phyloP scores from a whole-genome alignment of 2,888 invertebrate genomes.

The Mystacides longicornis region DNA sequence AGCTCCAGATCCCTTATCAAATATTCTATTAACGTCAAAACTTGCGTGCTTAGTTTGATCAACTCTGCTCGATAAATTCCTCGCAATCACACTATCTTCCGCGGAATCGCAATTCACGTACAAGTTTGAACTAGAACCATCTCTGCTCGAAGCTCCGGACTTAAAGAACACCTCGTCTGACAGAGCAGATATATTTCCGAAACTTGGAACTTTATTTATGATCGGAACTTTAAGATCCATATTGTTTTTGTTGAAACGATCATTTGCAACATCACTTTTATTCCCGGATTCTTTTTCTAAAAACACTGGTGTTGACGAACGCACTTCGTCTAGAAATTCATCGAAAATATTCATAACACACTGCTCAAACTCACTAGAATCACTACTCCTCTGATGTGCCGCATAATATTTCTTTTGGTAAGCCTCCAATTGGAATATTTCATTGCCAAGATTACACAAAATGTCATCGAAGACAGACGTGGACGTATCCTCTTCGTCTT shows the following conservation, averaged over 20 bases:
- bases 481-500: background rate
- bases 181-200: conserved; percentile 19
- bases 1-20: conserved; percentile 32
- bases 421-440: conserved; percentile 44
- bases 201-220: conserved; percentile 20
- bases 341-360: conserved; percentile 47
- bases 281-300: conserved; percentile 4
- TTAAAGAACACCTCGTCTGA: conserved; percentile 24
- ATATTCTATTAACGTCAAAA: conserved; percentile 29
- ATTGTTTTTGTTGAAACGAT: conserved; percentile 3
- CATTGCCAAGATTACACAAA: conserved; percentile 43
- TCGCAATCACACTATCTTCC: conserved; percentile 7
- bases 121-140: conserved; percentile 11
- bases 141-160: conserved; percentile 14
- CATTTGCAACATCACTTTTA: background rate
- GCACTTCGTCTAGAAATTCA: conserved; percentile 36
- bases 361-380: conserved; percentile 29
- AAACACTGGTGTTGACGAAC: conserved; percentile 10
- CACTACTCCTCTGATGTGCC: conserved; percentile 9
- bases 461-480: conserved; percentile 42
- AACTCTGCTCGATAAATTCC: conserved; percentile 6
- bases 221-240: conserved; percentile 20
- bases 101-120: background rate
- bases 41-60: conserved; percentile 16
- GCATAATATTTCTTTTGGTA: conserved; percentile 36